phyloP scores from a whole-genome alignment of 2,797 vertebrate species.

The Phoxinus dragarum region DNA sequence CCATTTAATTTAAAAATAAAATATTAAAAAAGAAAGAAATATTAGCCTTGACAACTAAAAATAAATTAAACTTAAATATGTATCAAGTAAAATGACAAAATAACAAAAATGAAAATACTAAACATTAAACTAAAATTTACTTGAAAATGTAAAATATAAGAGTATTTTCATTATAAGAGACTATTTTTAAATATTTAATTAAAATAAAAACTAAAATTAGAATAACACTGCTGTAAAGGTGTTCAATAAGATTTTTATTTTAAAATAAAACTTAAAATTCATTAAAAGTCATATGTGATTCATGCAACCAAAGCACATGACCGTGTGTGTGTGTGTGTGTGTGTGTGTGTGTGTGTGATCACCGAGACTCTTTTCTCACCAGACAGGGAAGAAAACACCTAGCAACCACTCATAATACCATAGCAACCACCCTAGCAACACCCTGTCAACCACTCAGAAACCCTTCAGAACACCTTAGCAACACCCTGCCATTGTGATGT shows the following conservation, averaged over 20 bases:
- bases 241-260: not conserved
- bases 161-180: no score
- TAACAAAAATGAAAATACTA: no score
- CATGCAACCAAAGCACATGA: not conserved
- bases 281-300: not conserved
- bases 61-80: not conserved
- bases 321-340: not conserved
- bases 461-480: not conserved
- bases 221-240: not conserved
- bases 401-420: not conserved
- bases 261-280: not conserved
- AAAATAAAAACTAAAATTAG: not conserved
- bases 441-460: not conserved
- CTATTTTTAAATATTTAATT: no score
- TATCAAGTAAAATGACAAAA: no score
- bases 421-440: not conserved
- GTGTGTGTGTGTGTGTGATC: conserved; percentile 21
- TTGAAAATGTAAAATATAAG: no score
- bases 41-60: not conserved
- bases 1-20: not conserved
- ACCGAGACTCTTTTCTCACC: not conserved
- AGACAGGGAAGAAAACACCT: not conserved
- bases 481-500: not conserved
- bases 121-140: not conserved
- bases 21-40: not conserved